Evolutionary conservation across 2,888 invertebrate species (phyloP).

Genomic region (Theretra japonica): DNA sequence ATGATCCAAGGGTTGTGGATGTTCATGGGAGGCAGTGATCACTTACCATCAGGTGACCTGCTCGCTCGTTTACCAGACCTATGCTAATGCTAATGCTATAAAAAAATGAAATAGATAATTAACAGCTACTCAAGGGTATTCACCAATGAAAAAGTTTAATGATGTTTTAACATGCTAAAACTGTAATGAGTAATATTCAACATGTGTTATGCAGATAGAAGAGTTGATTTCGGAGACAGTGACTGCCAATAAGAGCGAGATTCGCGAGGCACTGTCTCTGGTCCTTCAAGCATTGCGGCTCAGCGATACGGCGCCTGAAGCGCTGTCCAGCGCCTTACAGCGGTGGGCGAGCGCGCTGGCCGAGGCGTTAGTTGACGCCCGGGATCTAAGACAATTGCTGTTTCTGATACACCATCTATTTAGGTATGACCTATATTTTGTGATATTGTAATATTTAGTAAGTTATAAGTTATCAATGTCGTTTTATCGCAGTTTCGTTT

Average conservation of each 20-base stretch:
- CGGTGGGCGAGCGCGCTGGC: slow-evolving; percentile 71
- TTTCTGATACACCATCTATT: slow-evolving; percentile 72
- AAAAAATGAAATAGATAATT: too few relatives aligned
- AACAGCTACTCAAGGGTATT: too few relatives aligned
- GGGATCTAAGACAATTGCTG: slow-evolving; percentile 65
- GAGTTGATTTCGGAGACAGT: slow-evolving; percentile 66
- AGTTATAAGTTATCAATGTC: too few relatives aligned
- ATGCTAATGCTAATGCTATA: too few relatives aligned
- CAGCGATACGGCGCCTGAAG: slow-evolving; percentile 60
- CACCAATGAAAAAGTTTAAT: too few relatives aligned
- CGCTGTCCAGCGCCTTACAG: slow-evolving; percentile 60
- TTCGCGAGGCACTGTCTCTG: slow-evolving; percentile 67
- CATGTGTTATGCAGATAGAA: slow-evolving; percentile 62
- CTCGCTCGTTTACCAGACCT: too few relatives aligned
- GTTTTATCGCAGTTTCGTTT: too few relatives aligned
- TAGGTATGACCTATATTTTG: slow-evolving; percentile 49
- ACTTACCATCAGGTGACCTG: too few relatives aligned
- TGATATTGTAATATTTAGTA: not conserved
- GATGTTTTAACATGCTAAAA: too few relatives aligned
- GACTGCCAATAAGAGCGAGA: slow-evolving; percentile 55
- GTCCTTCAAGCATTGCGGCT: slow-evolving; percentile 63
- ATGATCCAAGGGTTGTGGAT: too few relatives aligned
- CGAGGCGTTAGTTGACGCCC: slow-evolving; percentile 56
- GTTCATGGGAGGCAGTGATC: too few relatives aligned
- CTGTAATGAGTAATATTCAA: not conserved